These are phyloP conservation scores for Trachelus iudaicus DNA, from an alignment of 2,888 invertebrate species.

Conservation along the genomic window DNA sequence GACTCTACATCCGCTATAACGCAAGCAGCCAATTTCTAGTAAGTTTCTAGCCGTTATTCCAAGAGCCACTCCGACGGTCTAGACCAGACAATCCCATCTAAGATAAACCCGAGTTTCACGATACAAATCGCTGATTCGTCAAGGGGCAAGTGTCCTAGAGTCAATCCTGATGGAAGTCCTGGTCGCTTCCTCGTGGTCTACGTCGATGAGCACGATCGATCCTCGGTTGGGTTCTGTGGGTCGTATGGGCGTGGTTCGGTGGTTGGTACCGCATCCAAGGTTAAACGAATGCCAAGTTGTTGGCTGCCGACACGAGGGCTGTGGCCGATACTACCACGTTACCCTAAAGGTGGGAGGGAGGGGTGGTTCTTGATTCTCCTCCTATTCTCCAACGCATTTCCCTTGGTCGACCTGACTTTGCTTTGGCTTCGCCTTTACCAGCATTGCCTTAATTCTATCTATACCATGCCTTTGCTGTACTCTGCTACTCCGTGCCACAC, in stretches of 20 bases:
- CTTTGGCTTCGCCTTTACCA: background rate
- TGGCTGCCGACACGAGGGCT: background rate
- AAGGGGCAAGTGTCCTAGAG: background rate
- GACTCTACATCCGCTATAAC: background rate
- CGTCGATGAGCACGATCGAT: background rate
- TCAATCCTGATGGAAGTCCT: background rate
- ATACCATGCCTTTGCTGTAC: background rate
- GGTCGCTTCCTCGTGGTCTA: background rate
- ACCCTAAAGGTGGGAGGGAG: background rate
- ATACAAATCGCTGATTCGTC: background rate
- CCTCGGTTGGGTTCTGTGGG: background rate
- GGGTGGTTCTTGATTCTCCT: background rate
- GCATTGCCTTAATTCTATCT: background rate
- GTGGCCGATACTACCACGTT: background rate
- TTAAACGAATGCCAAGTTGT: slow-evolving; percentile 1
- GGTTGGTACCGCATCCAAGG: slow-evolving; percentile 6
- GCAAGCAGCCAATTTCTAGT: background rate
- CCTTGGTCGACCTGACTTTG: background rate
- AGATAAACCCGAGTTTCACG: background rate
- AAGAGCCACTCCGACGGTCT: background rate
- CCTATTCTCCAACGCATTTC: background rate
- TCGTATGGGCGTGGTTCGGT: slow-evolving; percentile 3
- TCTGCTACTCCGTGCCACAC: background rate
- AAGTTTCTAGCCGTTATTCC: background rate
- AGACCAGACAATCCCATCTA: background rate